A percentile compares a stretch with the other conserved stretches of the same genome.
phyloP scores from a whole-genome alignment of 2,113 vertebrate species.

The Tympanuchus pallidicinctus region DNA sequence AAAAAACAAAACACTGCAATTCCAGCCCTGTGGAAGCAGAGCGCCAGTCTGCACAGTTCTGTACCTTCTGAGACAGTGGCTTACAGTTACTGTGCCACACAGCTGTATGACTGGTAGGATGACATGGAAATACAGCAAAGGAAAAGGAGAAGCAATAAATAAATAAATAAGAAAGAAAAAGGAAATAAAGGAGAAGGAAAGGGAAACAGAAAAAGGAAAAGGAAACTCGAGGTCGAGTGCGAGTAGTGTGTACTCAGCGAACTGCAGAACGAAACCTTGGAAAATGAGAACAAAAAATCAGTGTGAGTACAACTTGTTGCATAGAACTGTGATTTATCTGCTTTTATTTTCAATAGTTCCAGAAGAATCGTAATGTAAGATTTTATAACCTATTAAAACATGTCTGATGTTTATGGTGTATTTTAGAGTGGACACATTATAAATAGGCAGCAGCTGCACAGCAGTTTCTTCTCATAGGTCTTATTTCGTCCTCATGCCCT shows the following conservation, averaged over 20 bases:
- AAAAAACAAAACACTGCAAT: background rate
- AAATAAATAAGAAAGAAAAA: background rate
- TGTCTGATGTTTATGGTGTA: constrained; percentile 40
- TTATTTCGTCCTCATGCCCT: background rate
- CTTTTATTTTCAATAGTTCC: constrained; percentile 60
- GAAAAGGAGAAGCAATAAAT: background rate
- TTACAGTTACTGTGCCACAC: background rate
- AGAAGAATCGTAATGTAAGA: constrained; percentile 39
- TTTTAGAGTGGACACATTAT: constrained; percentile 55
- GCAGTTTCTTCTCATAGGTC: background rate
- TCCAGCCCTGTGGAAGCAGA: background rate
- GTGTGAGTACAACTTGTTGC: background rate
- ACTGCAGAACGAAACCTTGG: background rate
- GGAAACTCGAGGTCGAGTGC: background rate
- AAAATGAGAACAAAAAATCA: background rate
- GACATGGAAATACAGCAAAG: background rate
- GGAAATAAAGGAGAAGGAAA: background rate
- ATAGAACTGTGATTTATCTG: constrained; percentile 58
- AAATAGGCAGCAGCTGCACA: constrained; percentile 28
- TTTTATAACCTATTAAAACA: constrained; percentile 65
- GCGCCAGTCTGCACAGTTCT: background rate
- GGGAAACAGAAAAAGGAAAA: background rate
- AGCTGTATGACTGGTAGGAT: background rate
- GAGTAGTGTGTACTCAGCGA: background rate
- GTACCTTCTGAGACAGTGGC: background rate